Evolutionary conservation across 1,140 invertebrate species (phyloP).

Genomic region (Harpegnathos saltator): DNA sequence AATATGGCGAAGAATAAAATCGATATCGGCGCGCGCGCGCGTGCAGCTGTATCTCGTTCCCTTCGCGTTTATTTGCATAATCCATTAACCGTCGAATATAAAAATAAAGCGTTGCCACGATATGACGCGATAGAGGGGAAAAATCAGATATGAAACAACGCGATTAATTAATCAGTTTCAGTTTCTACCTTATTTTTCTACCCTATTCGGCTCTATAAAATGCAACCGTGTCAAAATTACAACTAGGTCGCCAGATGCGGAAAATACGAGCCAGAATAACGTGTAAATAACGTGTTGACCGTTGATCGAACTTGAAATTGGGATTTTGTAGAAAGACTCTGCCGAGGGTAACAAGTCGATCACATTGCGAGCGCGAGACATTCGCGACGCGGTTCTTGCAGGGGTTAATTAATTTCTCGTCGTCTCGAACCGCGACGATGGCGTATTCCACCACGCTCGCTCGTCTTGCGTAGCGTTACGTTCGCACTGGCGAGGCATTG

Average conservation of each 20-base stretch:
- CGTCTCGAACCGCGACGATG: not conserved
- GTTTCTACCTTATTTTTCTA: not conserved
- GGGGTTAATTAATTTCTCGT: conserved; percentile 33
- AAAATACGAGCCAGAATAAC: not conserved
- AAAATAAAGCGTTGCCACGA: conserved; percentile 12
- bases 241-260: not conserved
- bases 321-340: not conserved
- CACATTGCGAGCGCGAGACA: not conserved
- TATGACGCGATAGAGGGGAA: not conserved
- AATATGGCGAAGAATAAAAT: conserved; percentile 22
- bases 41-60: not conserved
- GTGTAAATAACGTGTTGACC: not conserved
- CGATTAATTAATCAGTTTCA: conserved; percentile 11
- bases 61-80: conserved; percentile 19
- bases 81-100: conserved; percentile 12
- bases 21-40: conserved; percentile 16
- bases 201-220: not conserved
- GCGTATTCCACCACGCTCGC: not conserved
- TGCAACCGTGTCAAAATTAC: not conserved
- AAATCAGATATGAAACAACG: conserved; percentile 17
- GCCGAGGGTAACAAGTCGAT: not conserved
- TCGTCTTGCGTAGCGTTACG: not conserved
- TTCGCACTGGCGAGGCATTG: conserved; percentile 42
- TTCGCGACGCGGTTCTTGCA: not conserved
- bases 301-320: not conserved